Base-by-base conservation (phyloP, 2,113 vertebrate genomes). In the Hippocampus mohnikei region DNA sequence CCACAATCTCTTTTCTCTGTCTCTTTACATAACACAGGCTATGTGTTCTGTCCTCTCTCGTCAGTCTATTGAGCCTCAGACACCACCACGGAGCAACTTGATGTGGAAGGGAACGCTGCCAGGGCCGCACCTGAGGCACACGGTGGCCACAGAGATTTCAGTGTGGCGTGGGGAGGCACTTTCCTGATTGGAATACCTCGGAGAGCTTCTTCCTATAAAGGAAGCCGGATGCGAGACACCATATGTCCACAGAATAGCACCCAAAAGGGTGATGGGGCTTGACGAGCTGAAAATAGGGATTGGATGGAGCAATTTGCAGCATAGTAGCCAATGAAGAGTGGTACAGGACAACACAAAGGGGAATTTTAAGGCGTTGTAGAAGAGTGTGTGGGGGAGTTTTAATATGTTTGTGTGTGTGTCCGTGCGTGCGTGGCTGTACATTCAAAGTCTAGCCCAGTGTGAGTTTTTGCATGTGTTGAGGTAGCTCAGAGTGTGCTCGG, bases 1-100 rank as follows among this genome's bases (percentile, higher is more conserved):
- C 91, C 91, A 93, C 77, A 81, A 83, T 84, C 88, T 91, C 88
- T 92, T 92, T 91, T 89, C 84, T 87, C 87, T 79, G 86, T 85
- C 80, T 88, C 79, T 90, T 92, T 92, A 92, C 89, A 87, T 92
- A 92, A 92, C 80, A 70, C 59, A 81, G 73, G 79, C 75, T 60
- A 56, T 64, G 80, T 85, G 82, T 84, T 75, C 81, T 78, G 83
- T 85, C 76, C 78, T 81, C 71, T 82, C 61, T 73, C 70, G 67
- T 76, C 59, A 69, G 76, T 75, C 77, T 79, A 80, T 75, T 72
- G 76, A 76, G 66, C 63, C 29, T 64, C 62, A 7, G 8, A n/a
- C 40, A 64, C 12, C 62, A 23, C 63, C 68, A 46, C 18, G 42
- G 69, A 72, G 79, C 74, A 65, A 58, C 61, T 70, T 66, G 64